Conservation (phyloP, 2,888 invertebrate genomes). For the Meta bourneti region DNA sequence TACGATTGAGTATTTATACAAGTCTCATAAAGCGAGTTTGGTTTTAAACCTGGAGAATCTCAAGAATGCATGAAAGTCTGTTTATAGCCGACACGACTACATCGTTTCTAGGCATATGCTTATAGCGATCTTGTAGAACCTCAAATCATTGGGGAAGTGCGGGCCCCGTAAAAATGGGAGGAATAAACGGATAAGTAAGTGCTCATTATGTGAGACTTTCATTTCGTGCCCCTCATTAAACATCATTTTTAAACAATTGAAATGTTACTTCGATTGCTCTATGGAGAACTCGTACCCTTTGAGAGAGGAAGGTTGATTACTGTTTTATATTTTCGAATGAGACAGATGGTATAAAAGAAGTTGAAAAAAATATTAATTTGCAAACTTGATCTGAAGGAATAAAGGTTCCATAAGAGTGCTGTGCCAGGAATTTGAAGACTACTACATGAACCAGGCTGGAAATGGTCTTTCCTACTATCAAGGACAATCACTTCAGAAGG, state of each 20-base stretch:
- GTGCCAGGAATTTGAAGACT: conserved; percentile 3
- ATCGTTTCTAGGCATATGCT: background rate
- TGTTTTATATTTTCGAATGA: conserved; percentile 8
- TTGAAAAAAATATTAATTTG: background rate
- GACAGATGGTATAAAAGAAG: conserved; percentile 13
- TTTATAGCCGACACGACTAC: conserved; percentile 3
- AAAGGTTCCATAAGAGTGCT: conserved; percentile 17
- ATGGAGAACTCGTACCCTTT: conserved; percentile 17
- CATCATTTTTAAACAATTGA: conserved; percentile 47
- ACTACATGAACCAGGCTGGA: conserved; percentile 6
- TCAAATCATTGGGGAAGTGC: no score
- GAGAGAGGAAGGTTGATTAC: conserved; percentile 27
- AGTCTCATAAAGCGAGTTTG: conserved; percentile 35
- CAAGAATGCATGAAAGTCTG: background rate
- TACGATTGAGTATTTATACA: conserved; percentile 18
- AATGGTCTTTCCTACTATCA: conserved; percentile 5
- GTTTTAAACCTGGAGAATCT: background rate
- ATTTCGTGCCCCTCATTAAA: conserved; percentile 3
- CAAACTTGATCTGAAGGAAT: background rate
- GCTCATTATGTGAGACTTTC: conserved; percentile 15
- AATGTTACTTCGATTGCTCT: conserved; percentile 1
- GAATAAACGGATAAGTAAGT: conserved; percentile 16
- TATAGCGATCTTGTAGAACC: no score
- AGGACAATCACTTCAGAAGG: background rate
- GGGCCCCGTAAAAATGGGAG: conserved; percentile 71